These are phyloP conservation scores for Petrolisthes manimaculis DNA, from an alignment of 2,888 invertebrate genomes.

Conservation along the genomic window DNA sequence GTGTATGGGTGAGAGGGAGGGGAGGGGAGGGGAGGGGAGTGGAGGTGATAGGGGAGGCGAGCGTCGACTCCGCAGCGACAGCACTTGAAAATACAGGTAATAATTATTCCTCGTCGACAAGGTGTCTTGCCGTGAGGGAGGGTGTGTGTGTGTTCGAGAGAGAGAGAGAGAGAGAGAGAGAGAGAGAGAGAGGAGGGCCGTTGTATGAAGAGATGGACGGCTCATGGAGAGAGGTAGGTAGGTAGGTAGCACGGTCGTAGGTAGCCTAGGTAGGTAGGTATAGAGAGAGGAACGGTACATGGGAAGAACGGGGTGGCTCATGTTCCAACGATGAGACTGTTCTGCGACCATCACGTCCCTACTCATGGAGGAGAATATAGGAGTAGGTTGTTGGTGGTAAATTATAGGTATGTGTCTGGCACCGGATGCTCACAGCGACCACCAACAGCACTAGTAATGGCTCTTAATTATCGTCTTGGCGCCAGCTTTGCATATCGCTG, in stretches of 20 bases:
- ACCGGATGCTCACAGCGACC: conserved; percentile 51
- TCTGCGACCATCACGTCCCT: too few species aligned
- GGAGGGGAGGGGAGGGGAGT: neutral
- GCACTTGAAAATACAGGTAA: neutral
- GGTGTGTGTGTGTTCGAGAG: too few species aligned
- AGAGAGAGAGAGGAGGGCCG: too few species aligned
- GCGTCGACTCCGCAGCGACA: neutral
- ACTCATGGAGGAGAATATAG: conserved; percentile 28
- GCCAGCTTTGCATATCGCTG: conserved; percentile 52
- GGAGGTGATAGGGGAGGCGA: neutral
- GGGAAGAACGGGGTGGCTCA: too few species aligned
- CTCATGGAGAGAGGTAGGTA: too few species aligned
- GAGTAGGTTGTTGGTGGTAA: conserved; percentile 28
- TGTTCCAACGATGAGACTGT: too few species aligned
- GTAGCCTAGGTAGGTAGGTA: too few species aligned
- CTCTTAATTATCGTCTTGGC: conserved; percentile 50
- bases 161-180: too few species aligned
- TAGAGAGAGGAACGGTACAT: too few species aligned
- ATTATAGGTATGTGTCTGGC: conserved; percentile 34
- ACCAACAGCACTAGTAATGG: conserved; percentile 52
- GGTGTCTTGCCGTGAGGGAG: neutral
- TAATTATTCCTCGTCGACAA: neutral
- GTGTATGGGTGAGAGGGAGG: neutral
- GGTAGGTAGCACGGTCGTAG: too few species aligned
- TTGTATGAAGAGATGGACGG: too few species aligned